These are phyloP conservation scores for Ferrisia virgata DNA, from an alignment of 2,888 invertebrate species.

Conservation along the genomic window DNA sequence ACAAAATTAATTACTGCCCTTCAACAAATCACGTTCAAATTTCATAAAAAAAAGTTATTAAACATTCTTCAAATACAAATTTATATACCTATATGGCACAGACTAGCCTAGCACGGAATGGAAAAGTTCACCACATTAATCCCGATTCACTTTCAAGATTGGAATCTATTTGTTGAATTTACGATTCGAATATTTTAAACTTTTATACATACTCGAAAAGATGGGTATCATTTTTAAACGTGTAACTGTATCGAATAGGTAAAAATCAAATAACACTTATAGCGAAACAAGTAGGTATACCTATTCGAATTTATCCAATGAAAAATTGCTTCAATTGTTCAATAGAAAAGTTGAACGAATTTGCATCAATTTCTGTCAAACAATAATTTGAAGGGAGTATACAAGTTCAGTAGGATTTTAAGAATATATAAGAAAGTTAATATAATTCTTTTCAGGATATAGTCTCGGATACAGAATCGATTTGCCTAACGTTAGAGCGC, in stretches of 20 bases:
- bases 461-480: slow-evolving; percentile 44
- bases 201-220: no score
- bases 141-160: no score
- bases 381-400: slow-evolving; percentile 9
- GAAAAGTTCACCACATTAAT: no score
- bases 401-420: slow-evolving; percentile 25
- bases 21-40: no score
- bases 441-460: slow-evolving; percentile 36
- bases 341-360: slow-evolving; percentile 6
- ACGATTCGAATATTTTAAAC: no score
- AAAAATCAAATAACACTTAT: background rate
- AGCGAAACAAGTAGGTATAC: background rate
- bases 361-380: slow-evolving; percentile 11
- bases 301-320: background rate
- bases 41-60: no score
- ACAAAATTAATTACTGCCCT: no score
- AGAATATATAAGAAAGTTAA: slow-evolving; percentile 39
- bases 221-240: background rate
- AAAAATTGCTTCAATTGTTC: background rate
- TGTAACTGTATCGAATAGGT: background rate
- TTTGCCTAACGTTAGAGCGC: slow-evolving; percentile 42
- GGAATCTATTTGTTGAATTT: no score
- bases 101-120: no score
- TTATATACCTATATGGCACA: no score
- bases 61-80: no score